A percentile compares a stretch with the other conserved stretches of the same genome.
These are phyloP conservation scores for Leucozona laternaria DNA, from an alignment of 2,888 invertebrate genomes.

Conservation along the genomic window DNA sequence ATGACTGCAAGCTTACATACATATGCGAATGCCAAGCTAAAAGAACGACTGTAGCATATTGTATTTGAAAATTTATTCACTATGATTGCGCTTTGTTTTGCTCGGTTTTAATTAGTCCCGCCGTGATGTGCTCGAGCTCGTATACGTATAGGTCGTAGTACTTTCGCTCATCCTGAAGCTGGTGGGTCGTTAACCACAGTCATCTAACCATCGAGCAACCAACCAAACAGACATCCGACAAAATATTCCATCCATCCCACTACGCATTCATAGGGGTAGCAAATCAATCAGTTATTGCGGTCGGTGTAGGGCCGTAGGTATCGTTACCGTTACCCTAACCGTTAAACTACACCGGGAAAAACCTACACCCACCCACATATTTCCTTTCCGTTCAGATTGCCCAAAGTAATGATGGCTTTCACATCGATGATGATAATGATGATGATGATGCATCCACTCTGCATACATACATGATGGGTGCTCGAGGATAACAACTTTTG, in stretches of 20 bases:
- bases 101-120: constrained; percentile 68
- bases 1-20: not conserved
- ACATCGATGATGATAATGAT: constrained; percentile 31
- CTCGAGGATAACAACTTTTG: constrained; percentile 44
- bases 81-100: constrained; percentile 59
- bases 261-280: constrained; percentile 40
- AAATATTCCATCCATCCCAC: constrained; percentile 15
- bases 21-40: not conserved
- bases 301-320: constrained; percentile 49
- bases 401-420: constrained; percentile 37
- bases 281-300: constrained; percentile 76
- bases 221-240: constrained; percentile 39
- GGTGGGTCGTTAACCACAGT: constrained; percentile 43
- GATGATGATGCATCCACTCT: constrained; percentile 34
- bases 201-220: constrained; percentile 53
- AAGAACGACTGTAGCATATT: constrained; percentile 15
- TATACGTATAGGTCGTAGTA: no score
- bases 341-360: not conserved
- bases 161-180: not conserved
- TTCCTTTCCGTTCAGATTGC: constrained; percentile 19
- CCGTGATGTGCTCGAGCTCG: constrained; percentile 17
- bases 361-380: constrained; percentile 18
- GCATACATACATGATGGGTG: constrained; percentile 4
- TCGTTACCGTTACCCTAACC: not conserved
- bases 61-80: constrained; percentile 63